Evolutionary conservation across 2,797 vertebrate genomes (phyloP).

Genomic region (Malacoraja senta): DNA sequence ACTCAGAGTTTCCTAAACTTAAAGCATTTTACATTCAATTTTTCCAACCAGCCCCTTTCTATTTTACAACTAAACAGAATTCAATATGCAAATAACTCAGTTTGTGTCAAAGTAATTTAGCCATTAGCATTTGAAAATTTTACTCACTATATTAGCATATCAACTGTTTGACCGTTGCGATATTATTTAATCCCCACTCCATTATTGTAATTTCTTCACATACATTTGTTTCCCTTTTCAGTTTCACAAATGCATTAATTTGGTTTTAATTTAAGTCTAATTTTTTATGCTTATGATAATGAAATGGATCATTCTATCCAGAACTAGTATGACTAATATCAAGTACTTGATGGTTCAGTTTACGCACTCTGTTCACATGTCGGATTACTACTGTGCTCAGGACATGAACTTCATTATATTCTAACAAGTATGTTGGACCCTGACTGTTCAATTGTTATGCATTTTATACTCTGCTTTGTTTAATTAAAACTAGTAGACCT

Average conservation of each 20-base stretch:
- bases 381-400: not conserved
- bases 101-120: not conserved
- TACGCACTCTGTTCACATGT: not conserved
- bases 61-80: not conserved
- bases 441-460: not conserved
- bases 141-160: not conserved
- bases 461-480: not conserved
- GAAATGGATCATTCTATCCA: not conserved
- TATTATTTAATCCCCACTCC: not conserved
- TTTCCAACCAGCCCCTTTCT: not conserved
- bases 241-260: not conserved
- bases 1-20: not conserved
- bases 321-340: not conserved
- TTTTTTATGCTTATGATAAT: not conserved
- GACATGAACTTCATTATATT: conserved; percentile 13
- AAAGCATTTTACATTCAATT: not conserved
- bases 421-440: not conserved
- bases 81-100: not conserved
- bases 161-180: not conserved
- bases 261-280: conserved; percentile 4
- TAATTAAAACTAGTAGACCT: not conserved
- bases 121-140: not conserved
- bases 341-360: not conserved
- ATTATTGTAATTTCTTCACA: not conserved
- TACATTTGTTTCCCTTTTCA: not conserved